Evolutionary conservation across 2,113 vertebrate species (phyloP).

Genomic region (Erythrocercus mccallii): DNA sequence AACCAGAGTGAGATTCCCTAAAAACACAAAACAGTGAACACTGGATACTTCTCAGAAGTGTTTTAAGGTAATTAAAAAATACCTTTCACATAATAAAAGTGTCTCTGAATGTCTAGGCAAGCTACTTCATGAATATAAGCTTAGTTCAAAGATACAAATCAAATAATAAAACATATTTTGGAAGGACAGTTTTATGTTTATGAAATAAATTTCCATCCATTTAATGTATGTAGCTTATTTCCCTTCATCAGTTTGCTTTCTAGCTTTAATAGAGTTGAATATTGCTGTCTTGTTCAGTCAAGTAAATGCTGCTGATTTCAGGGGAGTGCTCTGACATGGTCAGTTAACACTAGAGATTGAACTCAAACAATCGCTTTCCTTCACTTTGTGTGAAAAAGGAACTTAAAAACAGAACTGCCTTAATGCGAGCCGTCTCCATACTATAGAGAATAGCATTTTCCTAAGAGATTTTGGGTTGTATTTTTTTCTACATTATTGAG

Average conservation of each 20-base stretch:
- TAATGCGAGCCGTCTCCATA: rapidly evolving
- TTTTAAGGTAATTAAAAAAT: not conserved
- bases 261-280: not conserved
- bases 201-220: not conserved
- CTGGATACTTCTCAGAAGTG: not conserved
- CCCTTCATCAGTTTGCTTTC: not conserved
- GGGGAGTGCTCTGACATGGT: not conserved
- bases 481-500: not conserved
- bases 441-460: not conserved
- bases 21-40: not conserved
- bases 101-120: not conserved
- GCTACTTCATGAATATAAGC: not conserved
- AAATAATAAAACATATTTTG: not conserved
- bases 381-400: not conserved
- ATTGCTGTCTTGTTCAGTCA: not conserved
- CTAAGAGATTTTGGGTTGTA: not conserved
- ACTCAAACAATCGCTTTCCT: not conserved
- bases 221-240: not conserved
- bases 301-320: not conserved
- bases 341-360: not conserved
- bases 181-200: not conserved
- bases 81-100: not conserved
- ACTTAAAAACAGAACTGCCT: not conserved
- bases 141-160: not conserved
- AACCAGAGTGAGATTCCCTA: not conserved